Base-by-base conservation (phyloP, 2,113 vertebrate species). In the Martes martes region DNA sequence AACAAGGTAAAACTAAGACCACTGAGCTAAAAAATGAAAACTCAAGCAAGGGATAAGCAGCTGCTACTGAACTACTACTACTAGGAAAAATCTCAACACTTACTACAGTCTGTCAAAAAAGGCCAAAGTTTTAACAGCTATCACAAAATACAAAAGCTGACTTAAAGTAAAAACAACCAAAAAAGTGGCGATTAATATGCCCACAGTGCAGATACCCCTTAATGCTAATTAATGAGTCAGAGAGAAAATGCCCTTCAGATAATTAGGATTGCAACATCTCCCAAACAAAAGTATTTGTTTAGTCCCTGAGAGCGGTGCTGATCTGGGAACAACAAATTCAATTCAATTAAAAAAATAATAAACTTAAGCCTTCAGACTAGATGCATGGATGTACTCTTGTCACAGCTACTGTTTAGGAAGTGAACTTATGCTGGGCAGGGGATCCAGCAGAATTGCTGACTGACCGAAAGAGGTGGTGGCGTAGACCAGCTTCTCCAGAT, bases 151-250 rank as follows among this genome's bases (percentile, higher is more conserved):
- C 47, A 92, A 83, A 2, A 83, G 31, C 36, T 95, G 69, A 88
- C 47, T 80, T 61, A 79, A 80, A 93, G 11, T 61, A 28, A 93
- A 93, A 95, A 84, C 76, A 84, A 89, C 79, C 71, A 85, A 76
- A 71, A 73, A 92, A 85, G 18, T 55, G 24, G 21, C 63, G 57
- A 86, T 79, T 89, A 79, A 31, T 89, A 65, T 80, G 33, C 42
- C 83, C 55, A 95, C 33, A 92, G 78, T 36, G 31, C 74, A 87
- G 33, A 69, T 73, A 93, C 21, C 33, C 47, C 8, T 47, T 93
- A 71, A 86, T 39, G 52, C 52, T 74, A 83, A 91, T 81, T 74
- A 96, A 95, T 42, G n/a, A 63, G 11, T 93, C 67, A 94, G n/a
- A 76, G n/a, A 87, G 26, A 82, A 57, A 95, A 92, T 61, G 7